phyloP scores from a whole-genome alignment of 2,797 vertebrate species.

The Vespertilio murinus region DNA sequence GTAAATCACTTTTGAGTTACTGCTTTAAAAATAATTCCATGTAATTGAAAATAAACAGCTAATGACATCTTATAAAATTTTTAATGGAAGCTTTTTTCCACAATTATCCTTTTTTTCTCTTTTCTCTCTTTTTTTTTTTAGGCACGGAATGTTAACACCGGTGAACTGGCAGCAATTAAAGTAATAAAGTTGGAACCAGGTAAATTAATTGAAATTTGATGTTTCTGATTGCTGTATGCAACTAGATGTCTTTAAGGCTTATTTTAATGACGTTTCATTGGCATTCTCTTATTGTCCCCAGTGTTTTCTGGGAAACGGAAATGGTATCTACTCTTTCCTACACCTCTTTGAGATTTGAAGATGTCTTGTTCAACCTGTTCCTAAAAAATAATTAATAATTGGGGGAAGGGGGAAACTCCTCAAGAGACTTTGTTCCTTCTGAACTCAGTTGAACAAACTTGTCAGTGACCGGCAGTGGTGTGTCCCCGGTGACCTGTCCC shows the following conservation, averaged over 20 bases:
- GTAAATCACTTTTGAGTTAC: not conserved
- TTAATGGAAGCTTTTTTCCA: conserved; percentile 38
- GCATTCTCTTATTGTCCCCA: not conserved
- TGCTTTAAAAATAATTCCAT: conserved; percentile 29
- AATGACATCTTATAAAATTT: conserved; percentile 3
- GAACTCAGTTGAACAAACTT: not conserved
- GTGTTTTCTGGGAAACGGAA: not conserved
- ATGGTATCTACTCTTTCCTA: not conserved
- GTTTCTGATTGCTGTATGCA: conserved; percentile 26
- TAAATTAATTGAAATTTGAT: conserved; percentile 81
- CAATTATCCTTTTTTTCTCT: conserved; percentile 17
- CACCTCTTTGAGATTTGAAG: not conserved
- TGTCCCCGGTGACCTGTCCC: not conserved
- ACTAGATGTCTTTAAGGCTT: not conserved
- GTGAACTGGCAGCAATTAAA: conserved; percentile 99
- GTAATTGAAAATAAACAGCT: conserved; percentile 20
- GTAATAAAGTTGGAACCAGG: conserved; percentile 99
- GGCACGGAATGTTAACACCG: conserved; percentile 98
- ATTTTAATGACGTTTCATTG: conserved; percentile 9
- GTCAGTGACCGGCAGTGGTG: not conserved
- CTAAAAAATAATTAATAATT: not conserved
- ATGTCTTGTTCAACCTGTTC: not conserved
- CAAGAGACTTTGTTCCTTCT: not conserved
- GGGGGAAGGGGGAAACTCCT: not conserved
- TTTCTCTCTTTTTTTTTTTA: conserved; percentile 79